Base-by-base conservation (phyloP, 2,113 vertebrate genomes). In the Podiceps cristatus region DNA sequence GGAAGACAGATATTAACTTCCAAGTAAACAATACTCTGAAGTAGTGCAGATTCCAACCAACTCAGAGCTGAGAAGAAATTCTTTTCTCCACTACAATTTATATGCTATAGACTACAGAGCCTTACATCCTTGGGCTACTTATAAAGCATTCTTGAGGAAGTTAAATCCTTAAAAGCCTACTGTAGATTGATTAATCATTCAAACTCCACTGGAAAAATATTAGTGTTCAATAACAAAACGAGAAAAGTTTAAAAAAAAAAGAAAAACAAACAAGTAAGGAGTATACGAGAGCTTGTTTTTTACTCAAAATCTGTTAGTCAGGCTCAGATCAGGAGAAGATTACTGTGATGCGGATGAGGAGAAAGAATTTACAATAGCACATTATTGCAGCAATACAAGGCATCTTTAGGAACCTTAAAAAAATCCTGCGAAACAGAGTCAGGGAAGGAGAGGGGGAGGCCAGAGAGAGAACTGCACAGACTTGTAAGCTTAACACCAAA, bases 401-500 rank as follows among this genome's bases (percentile, higher is more conserved):
- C 7, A 84, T 44, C 33, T 44, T 95, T 40, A 93, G 15, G 7
- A 87, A 78, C 17, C 31, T 74, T 59, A 14, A 84, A 60, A 60
- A 35, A 85, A 64, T 60, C 13, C 20, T 25, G 11, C 5, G 4
- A 87, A 81, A 40, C 12, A 3, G 18, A 58, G n/a, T n/a, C n/a
- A n/a, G n/a, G n/a, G n/a, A n/a, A n/a, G 37, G 37, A 9, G 37
- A 9, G 37, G 37, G 37, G 37, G 37, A 37, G 37, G 37, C 37
- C 9, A 9, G 37, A 37, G 37, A 28, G 29, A 1, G 8, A 19
- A 63, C 11, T 71, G 12, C 20, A 72, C 0, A 0, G 31, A 66
- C 20, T 22, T 82, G 19, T 19, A 71, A 0, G 1, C 75, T 63
- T 71, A 78, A 85, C 13, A 90, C 1, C 9, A 50, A 50, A 71